Conservation (phyloP, 2,888 invertebrate species). For the Sesia apiformis region DNA sequence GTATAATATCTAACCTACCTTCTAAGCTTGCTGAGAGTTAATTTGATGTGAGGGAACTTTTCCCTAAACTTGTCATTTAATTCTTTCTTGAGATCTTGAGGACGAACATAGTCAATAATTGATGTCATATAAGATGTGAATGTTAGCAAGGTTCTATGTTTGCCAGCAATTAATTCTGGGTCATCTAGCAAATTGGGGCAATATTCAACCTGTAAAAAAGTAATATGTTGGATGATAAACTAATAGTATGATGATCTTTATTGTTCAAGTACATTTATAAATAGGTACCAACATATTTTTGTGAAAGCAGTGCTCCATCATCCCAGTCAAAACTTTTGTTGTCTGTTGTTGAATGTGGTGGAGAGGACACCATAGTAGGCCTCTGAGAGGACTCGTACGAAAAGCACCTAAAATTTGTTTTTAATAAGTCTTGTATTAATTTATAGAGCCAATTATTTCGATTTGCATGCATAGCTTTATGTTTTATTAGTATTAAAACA, state of each 20-base stretch:
- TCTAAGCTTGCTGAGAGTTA: constrained; percentile 95
- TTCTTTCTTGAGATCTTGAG: constrained; percentile 96
- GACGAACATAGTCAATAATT: constrained; percentile 96
- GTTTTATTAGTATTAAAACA: too few relatives aligned
- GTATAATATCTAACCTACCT: constrained; percentile 74
- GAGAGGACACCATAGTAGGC: constrained; percentile 63
- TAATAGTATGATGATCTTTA: not conserved
- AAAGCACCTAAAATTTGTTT: constrained; percentile 75
- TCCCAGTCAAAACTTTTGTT: constrained; percentile 70
- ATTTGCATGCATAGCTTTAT: too few relatives aligned
- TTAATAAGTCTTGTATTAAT: too few relatives aligned
- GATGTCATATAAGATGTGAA: constrained; percentile 95
- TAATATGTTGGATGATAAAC: not conserved
- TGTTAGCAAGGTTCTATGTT: constrained; percentile 88
- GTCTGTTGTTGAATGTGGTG: constrained; percentile 57
- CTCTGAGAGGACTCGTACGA: constrained; percentile 82
- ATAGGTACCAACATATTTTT: constrained; percentile 50
- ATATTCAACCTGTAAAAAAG: constrained; percentile 73
- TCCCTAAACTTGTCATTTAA: constrained; percentile 97
- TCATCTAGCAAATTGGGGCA: constrained; percentile 94
- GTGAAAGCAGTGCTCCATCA: constrained; percentile 46
- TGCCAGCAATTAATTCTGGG: constrained; percentile 92
- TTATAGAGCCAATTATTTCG: too few relatives aligned
- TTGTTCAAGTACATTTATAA: not conserved
- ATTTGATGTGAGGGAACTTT: constrained; percentile 94